Evolutionary conservation across 2,113 vertebrate genomes (phyloP).

Genomic region (Callaeas wilsoni): DNA sequence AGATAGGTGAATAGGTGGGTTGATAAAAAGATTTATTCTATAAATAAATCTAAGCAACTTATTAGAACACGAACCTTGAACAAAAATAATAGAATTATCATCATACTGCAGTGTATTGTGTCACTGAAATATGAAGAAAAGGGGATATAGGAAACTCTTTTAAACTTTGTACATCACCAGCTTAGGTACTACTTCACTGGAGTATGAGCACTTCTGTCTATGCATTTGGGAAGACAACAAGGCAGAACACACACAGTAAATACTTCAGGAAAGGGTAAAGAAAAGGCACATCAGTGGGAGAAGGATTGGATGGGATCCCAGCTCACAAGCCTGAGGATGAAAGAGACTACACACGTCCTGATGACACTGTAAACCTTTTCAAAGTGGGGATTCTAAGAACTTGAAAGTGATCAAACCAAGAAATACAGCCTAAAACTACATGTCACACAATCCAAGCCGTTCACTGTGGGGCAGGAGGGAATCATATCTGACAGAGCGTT

Average conservation of each 20-base stretch:
- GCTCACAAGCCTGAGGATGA: not conserved
- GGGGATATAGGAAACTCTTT: not conserved
- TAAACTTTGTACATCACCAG: not conserved
- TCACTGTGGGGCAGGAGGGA: fast-evolving
- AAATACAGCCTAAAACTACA: not conserved
- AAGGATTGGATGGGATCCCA: not conserved
- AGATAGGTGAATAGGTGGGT: not conserved
- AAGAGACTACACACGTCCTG: not conserved
- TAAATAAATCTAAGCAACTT: not conserved
- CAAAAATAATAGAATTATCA: not conserved
- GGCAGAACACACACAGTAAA: not conserved
- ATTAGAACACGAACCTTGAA: not conserved
- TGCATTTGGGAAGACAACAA: not conserved
- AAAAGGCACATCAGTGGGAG: not conserved
- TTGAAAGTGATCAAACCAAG: not conserved
- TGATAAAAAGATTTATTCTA: not conserved
- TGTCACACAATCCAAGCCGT: fast-evolving
- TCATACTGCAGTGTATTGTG: not conserved
- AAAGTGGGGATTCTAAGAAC: not conserved
- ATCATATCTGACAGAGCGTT: not conserved
- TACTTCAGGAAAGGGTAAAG: not conserved
- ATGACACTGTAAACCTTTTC: not conserved
- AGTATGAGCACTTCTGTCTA: not conserved
- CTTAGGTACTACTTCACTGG: not conserved
- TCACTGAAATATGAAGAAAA: not conserved